Percentiles rank a stretch among this genome's conserved stretches.
phyloP scores from a whole-genome alignment of 2,113 vertebrate genomes.

The Enhydra lutris region DNA sequence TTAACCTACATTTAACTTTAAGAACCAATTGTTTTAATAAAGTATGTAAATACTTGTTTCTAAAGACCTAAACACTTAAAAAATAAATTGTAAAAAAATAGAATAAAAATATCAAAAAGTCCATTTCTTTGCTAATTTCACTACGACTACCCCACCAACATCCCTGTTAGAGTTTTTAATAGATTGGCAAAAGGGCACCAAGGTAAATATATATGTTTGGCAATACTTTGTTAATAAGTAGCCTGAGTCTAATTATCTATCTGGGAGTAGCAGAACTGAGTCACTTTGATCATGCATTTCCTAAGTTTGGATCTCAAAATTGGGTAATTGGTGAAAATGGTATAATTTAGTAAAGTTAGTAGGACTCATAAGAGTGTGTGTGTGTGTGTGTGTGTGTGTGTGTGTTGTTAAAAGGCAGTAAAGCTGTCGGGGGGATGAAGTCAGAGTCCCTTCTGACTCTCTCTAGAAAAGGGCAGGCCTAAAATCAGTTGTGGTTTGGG shows the following conservation, averaged over 20 bases:
- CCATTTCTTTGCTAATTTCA: not conserved
- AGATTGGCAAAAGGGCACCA: not conserved
- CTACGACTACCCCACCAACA: not conserved
- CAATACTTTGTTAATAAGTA: not conserved
- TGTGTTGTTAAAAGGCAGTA: not conserved
- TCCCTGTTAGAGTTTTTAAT: not conserved
- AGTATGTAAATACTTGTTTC: not conserved
- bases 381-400: not conserved
- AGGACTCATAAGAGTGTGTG: not conserved
- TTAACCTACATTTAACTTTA: not conserved
- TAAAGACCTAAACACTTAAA: not conserved
- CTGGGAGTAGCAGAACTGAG: not conserved
- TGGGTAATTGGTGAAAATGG: not conserved
- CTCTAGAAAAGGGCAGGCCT: not conserved
- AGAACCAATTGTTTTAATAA: not conserved
- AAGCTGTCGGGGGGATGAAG: not conserved
- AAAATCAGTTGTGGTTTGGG: not conserved
- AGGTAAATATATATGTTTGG: not conserved
- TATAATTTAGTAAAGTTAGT: not conserved
- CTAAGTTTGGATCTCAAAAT: not conserved
- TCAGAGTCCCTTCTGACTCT: not conserved
- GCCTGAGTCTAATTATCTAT: not conserved
- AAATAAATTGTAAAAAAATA: not conserved
- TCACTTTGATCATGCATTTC: not conserved
- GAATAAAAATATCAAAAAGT: not conserved